These are phyloP conservation scores for Microtus pennsylvanicus DNA, from an alignment of 2,113 vertebrate genomes.

Conservation along the genomic window DNA sequence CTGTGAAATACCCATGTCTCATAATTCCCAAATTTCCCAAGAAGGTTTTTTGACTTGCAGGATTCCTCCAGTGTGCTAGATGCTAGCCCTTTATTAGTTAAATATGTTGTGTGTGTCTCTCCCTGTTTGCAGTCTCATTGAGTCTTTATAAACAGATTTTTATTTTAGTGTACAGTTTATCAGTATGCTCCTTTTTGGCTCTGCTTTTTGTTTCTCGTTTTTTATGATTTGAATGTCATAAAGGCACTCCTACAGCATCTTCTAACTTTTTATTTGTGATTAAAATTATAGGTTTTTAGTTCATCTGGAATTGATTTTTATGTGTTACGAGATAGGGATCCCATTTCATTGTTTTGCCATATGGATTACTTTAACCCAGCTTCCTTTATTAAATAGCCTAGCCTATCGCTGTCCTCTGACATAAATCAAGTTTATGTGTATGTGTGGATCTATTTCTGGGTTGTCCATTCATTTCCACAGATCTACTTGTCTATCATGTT, in stretches of 20 bases:
- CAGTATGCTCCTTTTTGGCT: slow-evolving; percentile 19
- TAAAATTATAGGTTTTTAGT: slow-evolving; percentile 45
- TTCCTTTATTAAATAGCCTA: slow-evolving; percentile 51
- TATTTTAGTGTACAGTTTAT: slow-evolving; percentile 66
- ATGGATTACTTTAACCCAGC: slow-evolving; percentile 36
- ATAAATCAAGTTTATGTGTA: slow-evolving; percentile 38
- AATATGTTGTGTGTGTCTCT: slow-evolving; percentile 53
- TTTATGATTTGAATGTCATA: slow-evolving; percentile 54
- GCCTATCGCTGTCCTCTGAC: neutral
- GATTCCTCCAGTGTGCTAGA: slow-evolving; percentile 24
- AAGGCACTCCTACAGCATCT: slow-evolving; percentile 52
- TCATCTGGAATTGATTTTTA: slow-evolving; percentile 73
- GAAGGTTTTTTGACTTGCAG: slow-evolving; percentile 15
- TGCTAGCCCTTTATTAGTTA: slow-evolving; percentile 65
- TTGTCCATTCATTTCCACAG: slow-evolving; percentile 1
- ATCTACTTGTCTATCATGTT: slow-evolving; percentile 25
- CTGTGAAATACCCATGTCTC: neutral
- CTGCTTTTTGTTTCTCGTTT: slow-evolving; percentile 59
- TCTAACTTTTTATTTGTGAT: slow-evolving; percentile 63
- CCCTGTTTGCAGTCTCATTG: neutral
- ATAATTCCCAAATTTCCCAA: neutral
- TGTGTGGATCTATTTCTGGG: neutral
- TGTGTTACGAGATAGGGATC: slow-evolving; percentile 51
- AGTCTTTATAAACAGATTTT: slow-evolving; percentile 67
- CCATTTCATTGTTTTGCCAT: slow-evolving; percentile 51